phyloP scores from a whole-genome alignment of 2,113 vertebrate genomes.

The Psephotus haematonotus region DNA sequence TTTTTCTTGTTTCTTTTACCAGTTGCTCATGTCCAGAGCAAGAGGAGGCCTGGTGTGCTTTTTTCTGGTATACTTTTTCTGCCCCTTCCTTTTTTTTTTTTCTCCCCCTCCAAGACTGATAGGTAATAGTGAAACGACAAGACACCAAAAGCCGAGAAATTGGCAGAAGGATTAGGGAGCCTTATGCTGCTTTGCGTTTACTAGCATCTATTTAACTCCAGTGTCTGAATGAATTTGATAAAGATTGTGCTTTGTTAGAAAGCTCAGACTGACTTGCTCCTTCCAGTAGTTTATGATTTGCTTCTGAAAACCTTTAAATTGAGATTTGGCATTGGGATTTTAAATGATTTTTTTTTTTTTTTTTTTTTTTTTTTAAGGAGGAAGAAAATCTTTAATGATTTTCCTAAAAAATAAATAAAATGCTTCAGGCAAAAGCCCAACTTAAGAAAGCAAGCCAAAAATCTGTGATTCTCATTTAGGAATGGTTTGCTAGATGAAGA shows the following conservation, averaged over 20 bases:
- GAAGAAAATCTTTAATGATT: background rate
- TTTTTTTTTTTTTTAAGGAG: no score
- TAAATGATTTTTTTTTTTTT: background rate
- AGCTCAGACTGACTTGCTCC: background rate
- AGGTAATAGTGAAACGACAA: background rate
- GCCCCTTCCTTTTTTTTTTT: no score
- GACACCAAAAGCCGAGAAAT: background rate
- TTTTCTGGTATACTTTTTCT: background rate
- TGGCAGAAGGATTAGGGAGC: background rate
- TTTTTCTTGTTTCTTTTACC: background rate
- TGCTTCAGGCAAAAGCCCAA: background rate
- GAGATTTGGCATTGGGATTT: background rate
- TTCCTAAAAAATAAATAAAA: background rate
- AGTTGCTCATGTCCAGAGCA: background rate
- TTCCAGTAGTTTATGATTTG: background rate
- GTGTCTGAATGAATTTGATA: background rate
- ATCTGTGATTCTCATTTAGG: background rate
- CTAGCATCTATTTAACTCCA: background rate
- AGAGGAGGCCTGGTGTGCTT: background rate
- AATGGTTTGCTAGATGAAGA: conserved; percentile 22
- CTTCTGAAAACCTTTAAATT: background rate
- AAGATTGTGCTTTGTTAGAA: background rate
- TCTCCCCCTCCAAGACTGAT: no score
- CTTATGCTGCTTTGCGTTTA: background rate
- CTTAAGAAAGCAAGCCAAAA: background rate